A percentile compares a stretch with the other conserved stretches of the same genome.
Conservation (phyloP, 2,888 invertebrate species). For the Drosophila anomelani region DNA sequence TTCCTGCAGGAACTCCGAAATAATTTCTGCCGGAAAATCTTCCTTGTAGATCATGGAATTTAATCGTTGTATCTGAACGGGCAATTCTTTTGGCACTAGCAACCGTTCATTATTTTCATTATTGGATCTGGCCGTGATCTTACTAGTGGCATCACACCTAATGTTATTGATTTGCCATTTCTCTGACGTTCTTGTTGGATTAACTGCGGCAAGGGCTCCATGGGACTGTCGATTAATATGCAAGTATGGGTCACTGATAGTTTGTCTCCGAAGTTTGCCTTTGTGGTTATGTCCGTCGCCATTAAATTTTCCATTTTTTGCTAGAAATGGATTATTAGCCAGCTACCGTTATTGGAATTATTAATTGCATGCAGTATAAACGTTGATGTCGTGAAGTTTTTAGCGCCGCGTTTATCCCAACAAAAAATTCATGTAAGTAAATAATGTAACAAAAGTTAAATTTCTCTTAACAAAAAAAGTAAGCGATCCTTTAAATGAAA, state of each 20-base stretch:
- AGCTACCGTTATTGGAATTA: constrained; percentile 67
- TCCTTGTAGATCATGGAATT: constrained; percentile 58
- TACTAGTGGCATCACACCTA: constrained; percentile 46
- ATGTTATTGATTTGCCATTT: constrained; percentile 55
- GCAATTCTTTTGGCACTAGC: constrained; percentile 68
- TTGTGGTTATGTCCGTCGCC: constrained; percentile 51
- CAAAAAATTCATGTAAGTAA: constrained; percentile 59
- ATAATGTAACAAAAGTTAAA: constrained; percentile 11
- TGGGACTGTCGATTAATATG: constrained; percentile 76
- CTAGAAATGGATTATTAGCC: constrained; percentile 84
- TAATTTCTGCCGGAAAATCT: constrained; percentile 59
- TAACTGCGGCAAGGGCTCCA: constrained; percentile 60
- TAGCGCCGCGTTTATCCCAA: constrained; percentile 29
- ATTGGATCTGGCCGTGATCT: constrained; percentile 53
- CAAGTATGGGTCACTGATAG: constrained; percentile 83
- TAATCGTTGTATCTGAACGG: constrained; percentile 64
- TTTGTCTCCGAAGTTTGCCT: constrained; percentile 82
- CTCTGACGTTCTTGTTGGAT: constrained; percentile 56
- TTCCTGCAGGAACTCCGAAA: constrained; percentile 31
- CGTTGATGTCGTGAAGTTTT: constrained; percentile 21
- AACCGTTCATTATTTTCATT: constrained; percentile 64
- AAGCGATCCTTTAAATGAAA: background rate
- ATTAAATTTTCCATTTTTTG: constrained; percentile 71
- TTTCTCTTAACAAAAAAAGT: background rate
- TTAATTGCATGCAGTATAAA: constrained; percentile 28